Evolutionary conservation across 2,888 invertebrate genomes (phyloP).

Genomic region (Pilophorus perplexus): DNA sequence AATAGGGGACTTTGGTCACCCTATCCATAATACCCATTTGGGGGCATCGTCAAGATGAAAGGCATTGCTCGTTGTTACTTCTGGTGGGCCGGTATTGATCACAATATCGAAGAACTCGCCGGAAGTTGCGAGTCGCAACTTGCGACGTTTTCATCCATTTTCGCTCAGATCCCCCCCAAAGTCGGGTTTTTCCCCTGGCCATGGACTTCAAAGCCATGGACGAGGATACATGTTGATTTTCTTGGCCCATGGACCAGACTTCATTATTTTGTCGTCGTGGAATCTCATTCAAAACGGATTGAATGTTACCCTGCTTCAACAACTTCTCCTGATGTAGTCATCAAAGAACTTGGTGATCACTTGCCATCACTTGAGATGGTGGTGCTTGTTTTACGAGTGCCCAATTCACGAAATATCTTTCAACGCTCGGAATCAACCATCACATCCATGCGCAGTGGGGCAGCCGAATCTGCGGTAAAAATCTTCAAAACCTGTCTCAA

Average conservation of each 20-base stretch:
- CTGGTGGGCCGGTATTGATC: not conserved
- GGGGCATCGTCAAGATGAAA: not conserved
- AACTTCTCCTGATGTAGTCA: constrained; percentile 21
- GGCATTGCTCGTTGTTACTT: too few relatives aligned
- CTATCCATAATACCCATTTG: too few relatives aligned
- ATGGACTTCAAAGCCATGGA: constrained; percentile 7
- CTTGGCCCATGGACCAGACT: not conserved
- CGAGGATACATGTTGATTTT: constrained; percentile 4
- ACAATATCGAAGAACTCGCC: not conserved
- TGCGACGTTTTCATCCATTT: not conserved
- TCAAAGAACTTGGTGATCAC: constrained; percentile 4
- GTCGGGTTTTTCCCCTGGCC: not conserved
- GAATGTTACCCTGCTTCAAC: constrained; percentile 11
- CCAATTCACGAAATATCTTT: constrained; percentile 1
- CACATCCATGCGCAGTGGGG: constrained; percentile 20
- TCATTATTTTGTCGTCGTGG: constrained; percentile 22
- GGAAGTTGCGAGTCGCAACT: constrained; percentile 5
- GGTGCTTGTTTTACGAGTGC: constrained; percentile 19
- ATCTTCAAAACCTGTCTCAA: constrained; percentile 18
- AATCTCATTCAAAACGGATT: constrained; percentile 32
- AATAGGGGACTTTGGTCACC: too few relatives aligned
- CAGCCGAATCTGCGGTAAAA: constrained; percentile 27
- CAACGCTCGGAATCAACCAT: constrained; percentile 26
- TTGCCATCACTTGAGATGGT: constrained; percentile 22
- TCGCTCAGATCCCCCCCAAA: constrained; percentile 1